phyloP scores from a whole-genome alignment of 1,140 invertebrate species.

The Nilaparvata lugens region DNA sequence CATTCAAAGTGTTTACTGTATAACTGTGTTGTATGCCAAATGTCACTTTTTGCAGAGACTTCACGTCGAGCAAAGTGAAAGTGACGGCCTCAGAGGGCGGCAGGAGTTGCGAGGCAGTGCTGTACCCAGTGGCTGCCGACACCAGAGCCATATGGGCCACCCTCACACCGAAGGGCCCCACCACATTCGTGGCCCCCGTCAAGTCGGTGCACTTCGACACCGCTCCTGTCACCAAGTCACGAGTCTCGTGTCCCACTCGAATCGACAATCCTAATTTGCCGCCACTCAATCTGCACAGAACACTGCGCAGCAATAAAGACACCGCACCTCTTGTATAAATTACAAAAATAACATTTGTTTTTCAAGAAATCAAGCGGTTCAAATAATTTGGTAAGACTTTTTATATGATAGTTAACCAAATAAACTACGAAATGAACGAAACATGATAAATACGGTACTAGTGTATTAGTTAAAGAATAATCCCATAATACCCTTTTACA shows the following conservation, averaged over 20 bases:
- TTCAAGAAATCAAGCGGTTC: too few relatives aligned
- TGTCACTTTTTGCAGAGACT: background rate
- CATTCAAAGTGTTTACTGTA: too few relatives aligned
- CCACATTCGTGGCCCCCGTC: slow-evolving; percentile 35
- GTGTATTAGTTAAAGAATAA: too few relatives aligned
- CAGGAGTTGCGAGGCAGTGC: slow-evolving; percentile 40
- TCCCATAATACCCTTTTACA: too few relatives aligned
- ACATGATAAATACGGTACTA: too few relatives aligned
- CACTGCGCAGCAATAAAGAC: slow-evolving; percentile 8
- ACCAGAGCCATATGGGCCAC: slow-evolving; percentile 74
- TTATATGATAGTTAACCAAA: too few relatives aligned
- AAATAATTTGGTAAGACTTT: too few relatives aligned
- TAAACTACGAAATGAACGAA: too few relatives aligned
- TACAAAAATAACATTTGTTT: too few relatives aligned
- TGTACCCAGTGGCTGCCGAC: slow-evolving; percentile 43
- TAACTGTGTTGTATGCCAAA: too few relatives aligned
- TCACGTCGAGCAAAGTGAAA: background rate
- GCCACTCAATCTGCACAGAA: slow-evolving; percentile 59
- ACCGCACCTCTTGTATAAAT: slow-evolving; percentile 8
- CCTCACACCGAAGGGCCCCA: slow-evolving; percentile 65
- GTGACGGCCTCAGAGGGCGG: slow-evolving; percentile 6
- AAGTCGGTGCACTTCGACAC: slow-evolving; percentile 63
- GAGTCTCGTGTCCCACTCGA: slow-evolving; percentile 65
- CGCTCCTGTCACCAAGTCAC: slow-evolving; percentile 40
- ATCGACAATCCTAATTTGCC: slow-evolving; percentile 71